A percentile compares a stretch with the other conserved stretches of the same genome.
Conservation (phyloP, 1,140 invertebrate species). For the Amyelois transitella region DNA sequence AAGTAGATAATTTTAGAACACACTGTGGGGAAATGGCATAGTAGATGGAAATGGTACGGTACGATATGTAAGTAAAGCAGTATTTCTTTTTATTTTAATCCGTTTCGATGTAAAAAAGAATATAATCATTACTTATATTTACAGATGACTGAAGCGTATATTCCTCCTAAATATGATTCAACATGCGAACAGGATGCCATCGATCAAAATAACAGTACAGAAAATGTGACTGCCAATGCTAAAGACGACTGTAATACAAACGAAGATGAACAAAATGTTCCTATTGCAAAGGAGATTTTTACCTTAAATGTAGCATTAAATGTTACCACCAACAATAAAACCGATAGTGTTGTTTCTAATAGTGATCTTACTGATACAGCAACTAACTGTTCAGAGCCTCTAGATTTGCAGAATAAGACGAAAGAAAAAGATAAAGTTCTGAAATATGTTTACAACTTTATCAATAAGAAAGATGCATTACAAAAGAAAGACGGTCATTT, state of each 20-base stretch:
- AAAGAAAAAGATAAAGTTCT: constrained; percentile 27
- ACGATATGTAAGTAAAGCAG: too few species aligned
- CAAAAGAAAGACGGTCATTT: constrained; percentile 39
- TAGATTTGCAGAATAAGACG: constrained; percentile 2
- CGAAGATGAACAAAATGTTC: neutral
- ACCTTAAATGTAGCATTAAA: constrained; percentile 5
- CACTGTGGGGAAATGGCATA: neutral
- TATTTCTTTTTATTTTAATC: too few species aligned
- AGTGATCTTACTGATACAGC: neutral
- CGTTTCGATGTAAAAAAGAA: too few species aligned
- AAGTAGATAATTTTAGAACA: neutral
- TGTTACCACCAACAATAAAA: neutral
- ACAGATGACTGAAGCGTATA: constrained; percentile 12
- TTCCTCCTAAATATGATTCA: neutral
- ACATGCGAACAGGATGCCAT: neutral
- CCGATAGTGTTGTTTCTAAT: neutral
- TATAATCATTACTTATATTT: neutral
- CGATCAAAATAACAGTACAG: neutral
- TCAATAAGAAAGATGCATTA: constrained; percentile 17
- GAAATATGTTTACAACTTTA: constrained; percentile 42
- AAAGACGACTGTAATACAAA: neutral
- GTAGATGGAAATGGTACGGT: neutral
- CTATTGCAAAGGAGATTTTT: neutral
- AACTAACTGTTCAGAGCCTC: neutral
- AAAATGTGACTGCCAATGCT: neutral